phyloP scores from a whole-genome alignment of 2,113 vertebrate species.

The Solea senegalensis region DNA sequence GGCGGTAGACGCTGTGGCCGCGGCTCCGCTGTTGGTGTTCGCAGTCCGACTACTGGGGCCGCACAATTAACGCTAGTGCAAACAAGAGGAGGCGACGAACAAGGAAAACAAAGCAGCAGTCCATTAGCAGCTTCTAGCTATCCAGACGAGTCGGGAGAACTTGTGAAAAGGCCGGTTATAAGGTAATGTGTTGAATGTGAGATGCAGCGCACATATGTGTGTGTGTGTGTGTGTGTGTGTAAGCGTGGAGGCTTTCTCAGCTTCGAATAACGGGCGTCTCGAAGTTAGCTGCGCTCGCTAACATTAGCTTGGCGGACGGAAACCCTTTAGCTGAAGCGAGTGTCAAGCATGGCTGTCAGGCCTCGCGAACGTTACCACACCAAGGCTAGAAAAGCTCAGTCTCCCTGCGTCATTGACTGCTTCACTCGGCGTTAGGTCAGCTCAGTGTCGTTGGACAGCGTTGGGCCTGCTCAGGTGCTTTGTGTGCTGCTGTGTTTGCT shows the following conservation, averaged over 20 bases:
- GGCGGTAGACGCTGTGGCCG: slow-evolving; percentile 47
- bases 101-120: slow-evolving; percentile 62
- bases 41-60: slow-evolving; percentile 50
- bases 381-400: not conserved
- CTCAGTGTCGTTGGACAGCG: not conserved
- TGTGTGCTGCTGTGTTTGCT: no score
- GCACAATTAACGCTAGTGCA: slow-evolving; percentile 44
- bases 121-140: slow-evolving; percentile 27
- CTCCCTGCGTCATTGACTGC: no score
- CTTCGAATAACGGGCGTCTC: not conserved
- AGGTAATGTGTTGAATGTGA: slow-evolving; percentile 54
- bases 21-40: slow-evolving; percentile 21
- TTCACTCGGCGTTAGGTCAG: no score
- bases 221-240: no score
- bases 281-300: not conserved
- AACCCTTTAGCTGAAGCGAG: slow-evolving; percentile 10
- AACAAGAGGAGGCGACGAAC: slow-evolving; percentile 59
- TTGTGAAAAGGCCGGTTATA: slow-evolving; percentile 43
- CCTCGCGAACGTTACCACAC: slow-evolving; percentile 14
- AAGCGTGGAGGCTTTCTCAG: not conserved
- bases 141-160: slow-evolving; percentile 31
- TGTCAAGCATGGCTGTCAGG: slow-evolving; percentile 49
- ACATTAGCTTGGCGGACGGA: not conserved
- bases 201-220: not conserved
- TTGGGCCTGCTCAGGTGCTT: slow-evolving; percentile 3